Percentiles rank a stretch among this genome's conserved stretches.
Evolutionary conservation across 30 jellyfish, hydroid and myxozoan species (phyloP).

Genomic region (Rhopilema esculentum): DNA sequence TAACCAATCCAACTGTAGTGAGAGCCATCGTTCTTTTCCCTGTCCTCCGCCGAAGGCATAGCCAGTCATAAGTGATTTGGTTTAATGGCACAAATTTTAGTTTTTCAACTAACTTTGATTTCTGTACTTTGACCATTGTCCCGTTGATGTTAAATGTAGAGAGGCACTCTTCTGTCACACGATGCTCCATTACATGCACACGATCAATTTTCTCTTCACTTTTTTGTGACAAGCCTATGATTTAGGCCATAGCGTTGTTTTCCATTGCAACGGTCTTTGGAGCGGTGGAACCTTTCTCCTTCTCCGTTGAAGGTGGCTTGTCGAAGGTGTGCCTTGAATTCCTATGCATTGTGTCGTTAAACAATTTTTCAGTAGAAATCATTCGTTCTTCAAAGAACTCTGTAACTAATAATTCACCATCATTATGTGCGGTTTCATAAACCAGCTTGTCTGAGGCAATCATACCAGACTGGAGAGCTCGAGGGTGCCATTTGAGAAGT

Average conservation of each 20-base stretch:
- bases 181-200: constrained; percentile 39
- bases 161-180: constrained; percentile 41
- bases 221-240: constrained; percentile 41
- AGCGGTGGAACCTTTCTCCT: constrained; percentile 33
- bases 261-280: constrained; percentile 61
- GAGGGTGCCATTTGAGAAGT: constrained; percentile 30
- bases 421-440: constrained; percentile 36
- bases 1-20: constrained; percentile 40
- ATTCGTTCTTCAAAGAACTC: constrained; percentile 45
- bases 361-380: constrained; percentile 48
- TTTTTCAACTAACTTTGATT: constrained; percentile 52
- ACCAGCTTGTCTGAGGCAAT: constrained; percentile 51
- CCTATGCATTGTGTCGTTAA: constrained; percentile 53
- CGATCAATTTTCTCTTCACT: constrained; percentile 51
- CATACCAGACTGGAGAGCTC: constrained; percentile 65
- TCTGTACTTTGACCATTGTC: constrained; percentile 22
- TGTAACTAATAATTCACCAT: constrained; percentile 41
- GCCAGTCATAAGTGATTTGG: constrained; percentile 35
- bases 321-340: constrained; percentile 45
- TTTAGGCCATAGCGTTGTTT: constrained; percentile 51
- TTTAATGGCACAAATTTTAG: constrained; percentile 37
- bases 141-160: constrained; percentile 12
- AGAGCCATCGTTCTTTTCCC: constrained; percentile 45
- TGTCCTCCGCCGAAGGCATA: constrained; percentile 26
- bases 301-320: constrained; percentile 56